Conservation (phyloP, 2,888 invertebrate species). For the Malthinus seriepunctatus region DNA sequence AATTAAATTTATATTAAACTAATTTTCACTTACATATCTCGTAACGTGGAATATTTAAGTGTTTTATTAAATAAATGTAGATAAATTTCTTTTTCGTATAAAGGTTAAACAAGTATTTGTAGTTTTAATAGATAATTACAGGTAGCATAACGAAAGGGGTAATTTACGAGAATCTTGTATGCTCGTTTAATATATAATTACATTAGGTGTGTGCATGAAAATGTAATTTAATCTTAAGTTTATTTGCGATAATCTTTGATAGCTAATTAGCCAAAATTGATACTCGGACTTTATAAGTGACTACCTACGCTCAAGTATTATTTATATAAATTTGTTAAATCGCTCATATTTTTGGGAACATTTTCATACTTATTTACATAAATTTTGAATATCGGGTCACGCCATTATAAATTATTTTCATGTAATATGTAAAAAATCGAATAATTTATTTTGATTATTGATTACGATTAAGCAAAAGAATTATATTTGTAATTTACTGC, state of each 20-base stretch:
- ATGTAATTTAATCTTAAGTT: slow-evolving; percentile 14
- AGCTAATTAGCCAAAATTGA: slow-evolving; percentile 11
- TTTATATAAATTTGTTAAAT: slow-evolving; percentile 1
- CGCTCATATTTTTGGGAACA: not conserved
- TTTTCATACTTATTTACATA: not conserved
- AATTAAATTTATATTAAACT: no score
- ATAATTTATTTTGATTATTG: no score
- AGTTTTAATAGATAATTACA: slow-evolving; percentile 39
- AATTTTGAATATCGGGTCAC: no score
- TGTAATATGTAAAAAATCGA: no score
- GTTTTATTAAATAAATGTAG: not conserved
- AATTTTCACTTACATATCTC: not conserved
- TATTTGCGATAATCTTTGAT: slow-evolving; percentile 5
- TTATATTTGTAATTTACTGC: no score
- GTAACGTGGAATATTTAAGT: not conserved
- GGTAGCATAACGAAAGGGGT: slow-evolving; percentile 31
- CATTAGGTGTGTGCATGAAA: slow-evolving; percentile 18
- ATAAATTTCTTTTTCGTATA: slow-evolving; percentile 1
- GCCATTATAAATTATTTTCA: no score
- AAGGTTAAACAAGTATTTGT: slow-evolving; percentile 33
- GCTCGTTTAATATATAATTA: slow-evolving; percentile 17
- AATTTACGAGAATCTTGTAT: slow-evolving; percentile 20
- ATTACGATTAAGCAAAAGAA: no score
- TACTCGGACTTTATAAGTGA: not conserved
- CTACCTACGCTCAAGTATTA: not conserved